Conservation (phyloP, 2,888 invertebrate species). For the Ypsolopha sequella region DNA sequence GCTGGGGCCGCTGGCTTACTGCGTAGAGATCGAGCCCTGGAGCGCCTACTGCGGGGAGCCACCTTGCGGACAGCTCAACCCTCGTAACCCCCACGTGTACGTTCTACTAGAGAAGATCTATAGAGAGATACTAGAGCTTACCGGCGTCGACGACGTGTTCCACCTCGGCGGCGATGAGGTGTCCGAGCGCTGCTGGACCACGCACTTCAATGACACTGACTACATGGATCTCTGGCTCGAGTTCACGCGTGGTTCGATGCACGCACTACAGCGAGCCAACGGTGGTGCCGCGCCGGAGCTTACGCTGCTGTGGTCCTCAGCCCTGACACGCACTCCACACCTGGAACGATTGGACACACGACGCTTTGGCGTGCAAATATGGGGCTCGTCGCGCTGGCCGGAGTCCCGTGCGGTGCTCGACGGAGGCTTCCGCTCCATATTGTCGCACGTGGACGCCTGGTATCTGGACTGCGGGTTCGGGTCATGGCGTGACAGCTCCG, state of each 20-base stretch:
- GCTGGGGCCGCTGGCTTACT: conserved; percentile 82
- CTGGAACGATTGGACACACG: conserved; percentile 67
- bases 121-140: conserved; percentile 79
- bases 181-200: conserved; percentile 84
- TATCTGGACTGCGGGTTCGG: conserved; percentile 91
- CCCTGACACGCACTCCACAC: conserved; percentile 80
- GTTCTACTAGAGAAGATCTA: conserved; percentile 80
- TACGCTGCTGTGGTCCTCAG: conserved; percentile 82
- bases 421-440: conserved; percentile 81
- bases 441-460: conserved; percentile 91
- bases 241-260: conserved; percentile 76
- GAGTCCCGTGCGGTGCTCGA: conserved; percentile 83
- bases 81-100: conserved; percentile 83
- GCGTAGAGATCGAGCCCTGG: conserved; percentile 87
- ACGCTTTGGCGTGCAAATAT: conserved; percentile 78
- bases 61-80: conserved; percentile 89
- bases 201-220: conserved; percentile 81
- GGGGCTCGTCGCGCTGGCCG: conserved; percentile 87
- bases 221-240: conserved; percentile 84
- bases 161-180: conserved; percentile 90
- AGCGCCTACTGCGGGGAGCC: conserved; percentile 85
- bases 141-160: conserved; percentile 82
- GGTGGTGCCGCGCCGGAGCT: conserved; percentile 67
- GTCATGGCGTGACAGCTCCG: conserved; percentile 85
- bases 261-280: conserved; percentile 73